These are phyloP conservation scores for Noctua pronuba DNA, from an alignment of 2,888 invertebrate genomes.

Conservation along the genomic window DNA sequence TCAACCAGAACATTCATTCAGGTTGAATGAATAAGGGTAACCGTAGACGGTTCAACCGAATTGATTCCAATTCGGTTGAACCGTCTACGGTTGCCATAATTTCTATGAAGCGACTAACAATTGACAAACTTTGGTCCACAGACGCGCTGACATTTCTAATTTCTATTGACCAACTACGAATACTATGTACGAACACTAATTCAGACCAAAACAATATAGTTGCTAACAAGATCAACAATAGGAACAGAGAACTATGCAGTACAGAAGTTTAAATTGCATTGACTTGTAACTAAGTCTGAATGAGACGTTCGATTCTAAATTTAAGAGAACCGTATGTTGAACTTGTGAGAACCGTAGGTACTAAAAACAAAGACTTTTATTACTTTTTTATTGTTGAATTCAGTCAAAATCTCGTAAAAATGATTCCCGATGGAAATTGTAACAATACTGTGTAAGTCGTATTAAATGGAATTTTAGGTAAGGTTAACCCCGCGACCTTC, in stretches of 20 bases:
- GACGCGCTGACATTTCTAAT: neutral
- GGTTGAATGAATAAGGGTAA: too few species aligned
- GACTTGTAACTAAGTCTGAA: constrained; percentile 19
- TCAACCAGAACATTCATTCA: neutral
- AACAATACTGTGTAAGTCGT: neutral
- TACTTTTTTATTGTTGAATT: neutral
- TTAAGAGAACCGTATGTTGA: neutral
- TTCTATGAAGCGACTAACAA: constrained; percentile 1
- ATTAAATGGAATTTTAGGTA: neutral
- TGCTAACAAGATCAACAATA: constrained; percentile 36
- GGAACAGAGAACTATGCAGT: constrained; percentile 34
- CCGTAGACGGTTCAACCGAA: too few species aligned
- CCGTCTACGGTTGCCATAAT: neutral
- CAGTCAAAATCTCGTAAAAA: neutral
- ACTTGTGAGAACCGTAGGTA: neutral
- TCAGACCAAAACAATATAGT: constrained; percentile 39
- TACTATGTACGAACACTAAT: constrained; percentile 15
- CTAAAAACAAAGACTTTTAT: neutral
- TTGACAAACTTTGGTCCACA: constrained; percentile 2
- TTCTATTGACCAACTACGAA: constrained; percentile 16
- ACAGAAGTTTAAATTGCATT: constrained; percentile 55
- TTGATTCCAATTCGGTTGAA: neutral
- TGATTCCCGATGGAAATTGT: neutral
- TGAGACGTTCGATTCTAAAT: neutral
- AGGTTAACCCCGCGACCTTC: too few species aligned